A percentile compares a stretch with the other conserved stretches of the same genome.
phyloP scores from a whole-genome alignment of 2,113 vertebrate genomes.

The Nothobranchius furzeri region DNA sequence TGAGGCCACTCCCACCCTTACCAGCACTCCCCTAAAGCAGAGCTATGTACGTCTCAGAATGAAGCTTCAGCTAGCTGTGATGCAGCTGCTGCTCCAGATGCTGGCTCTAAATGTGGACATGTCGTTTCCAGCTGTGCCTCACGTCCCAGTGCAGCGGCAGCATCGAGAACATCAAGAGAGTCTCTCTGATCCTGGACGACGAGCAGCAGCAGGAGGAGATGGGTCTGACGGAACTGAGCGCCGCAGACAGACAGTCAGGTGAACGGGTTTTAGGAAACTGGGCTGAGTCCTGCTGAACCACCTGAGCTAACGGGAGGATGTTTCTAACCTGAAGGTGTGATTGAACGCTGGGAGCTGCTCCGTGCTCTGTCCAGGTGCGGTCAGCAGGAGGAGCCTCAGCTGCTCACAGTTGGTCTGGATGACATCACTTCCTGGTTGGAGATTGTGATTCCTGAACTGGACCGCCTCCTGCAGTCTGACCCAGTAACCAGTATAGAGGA shows the following conservation, averaged over 20 bases:
- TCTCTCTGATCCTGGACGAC: conserved; percentile 68
- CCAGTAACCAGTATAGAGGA: conserved; percentile 68
- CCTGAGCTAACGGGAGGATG: neutral
- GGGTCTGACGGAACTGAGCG: conserved; percentile 67
- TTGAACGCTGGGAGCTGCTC: conserved; percentile 90
- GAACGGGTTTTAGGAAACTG: conserved; percentile 19
- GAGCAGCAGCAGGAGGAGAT: conserved; percentile 75
- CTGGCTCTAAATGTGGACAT: neutral
- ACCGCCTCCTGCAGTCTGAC: conserved; percentile 68
- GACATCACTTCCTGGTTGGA: conserved; percentile 85
- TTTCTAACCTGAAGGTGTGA: conserved; percentile 77
- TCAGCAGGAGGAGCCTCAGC: conserved; percentile 69
- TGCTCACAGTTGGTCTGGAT: conserved; percentile 79
- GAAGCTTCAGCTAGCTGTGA: neutral
- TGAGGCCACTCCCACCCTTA: conserved; percentile 62
- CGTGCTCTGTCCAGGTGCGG: conserved; percentile 83
- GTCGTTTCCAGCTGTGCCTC: conserved; percentile 68
- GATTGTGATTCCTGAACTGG: conserved; percentile 78
- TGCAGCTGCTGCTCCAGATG: neutral
- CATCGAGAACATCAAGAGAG: conserved; percentile 74
- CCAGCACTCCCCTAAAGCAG: conserved; percentile 83
- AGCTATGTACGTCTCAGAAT: conserved; percentile 81
- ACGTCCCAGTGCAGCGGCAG: conserved; percentile 80
- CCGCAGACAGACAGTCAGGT: conserved; percentile 83
- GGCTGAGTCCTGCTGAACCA: too few species aligned